Percentiles rank a stretch among this genome's conserved stretches.
phyloP scores from a whole-genome alignment of 2,113 vertebrate species.

The Lepus europaeus region DNA sequence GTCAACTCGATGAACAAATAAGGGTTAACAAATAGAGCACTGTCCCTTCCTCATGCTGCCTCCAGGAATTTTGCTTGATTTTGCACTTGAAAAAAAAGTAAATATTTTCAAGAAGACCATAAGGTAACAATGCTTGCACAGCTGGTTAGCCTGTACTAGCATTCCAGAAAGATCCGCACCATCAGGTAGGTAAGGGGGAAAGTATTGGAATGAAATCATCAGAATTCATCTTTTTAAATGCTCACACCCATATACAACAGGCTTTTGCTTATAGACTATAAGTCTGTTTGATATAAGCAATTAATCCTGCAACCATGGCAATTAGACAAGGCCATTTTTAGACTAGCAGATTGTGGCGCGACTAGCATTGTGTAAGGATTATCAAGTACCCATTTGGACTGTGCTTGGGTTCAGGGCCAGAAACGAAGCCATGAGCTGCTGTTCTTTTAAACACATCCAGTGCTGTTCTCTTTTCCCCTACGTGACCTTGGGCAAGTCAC shows the following conservation, averaged over 20 bases:
- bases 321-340: conserved; percentile 79
- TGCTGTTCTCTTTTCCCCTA: neutral
- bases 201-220: neutral
- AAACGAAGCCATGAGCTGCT: conserved; percentile 52
- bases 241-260: neutral
- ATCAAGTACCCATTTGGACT: conserved; percentile 75
- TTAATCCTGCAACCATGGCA: conserved; percentile 72
- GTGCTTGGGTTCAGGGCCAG: conserved; percentile 67
- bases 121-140: neutral
- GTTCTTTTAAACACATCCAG: conserved; percentile 30
- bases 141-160: neutral
- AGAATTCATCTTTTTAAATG: neutral
- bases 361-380: conserved; percentile 69
- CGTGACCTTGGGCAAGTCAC: conserved; percentile 16
- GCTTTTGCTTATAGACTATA: neutral
- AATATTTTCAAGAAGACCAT: neutral
- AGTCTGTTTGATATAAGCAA: neutral
- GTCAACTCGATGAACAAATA: neutral
- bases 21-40: neutral
- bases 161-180: neutral
- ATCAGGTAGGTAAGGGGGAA: neutral
- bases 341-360: conserved; percentile 64
- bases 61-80: neutral
- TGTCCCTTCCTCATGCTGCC: neutral
- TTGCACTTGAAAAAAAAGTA: neutral